Base-by-base conservation (phyloP, 2,113 vertebrate species). In the Ptilonorhynchus violaceus region DNA sequence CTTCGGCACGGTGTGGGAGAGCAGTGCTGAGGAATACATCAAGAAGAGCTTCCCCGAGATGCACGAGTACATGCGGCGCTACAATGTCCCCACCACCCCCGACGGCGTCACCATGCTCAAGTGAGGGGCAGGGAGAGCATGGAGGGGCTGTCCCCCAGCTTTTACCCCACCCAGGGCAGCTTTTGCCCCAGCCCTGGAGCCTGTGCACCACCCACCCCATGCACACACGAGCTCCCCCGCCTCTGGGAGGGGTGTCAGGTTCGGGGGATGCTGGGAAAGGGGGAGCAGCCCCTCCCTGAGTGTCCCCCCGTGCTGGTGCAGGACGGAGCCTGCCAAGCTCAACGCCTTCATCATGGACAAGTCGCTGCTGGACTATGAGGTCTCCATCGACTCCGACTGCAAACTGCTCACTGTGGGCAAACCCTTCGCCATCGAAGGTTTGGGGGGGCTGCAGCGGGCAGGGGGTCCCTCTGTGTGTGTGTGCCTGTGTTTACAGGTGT, bases 261-360 rank as follows among this genome's bases (percentile, higher is more conserved):
- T 6, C 10, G 15, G 15, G 14, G 11, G 31, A 23, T 0, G 12
- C 25, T 6, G 1, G 9, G 20, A 4, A 19, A 66, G 4, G 6
- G 11, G 33, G 22, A 24, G 15, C 31, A 53, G n/a, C 66, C 39
- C 60, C 31, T 23, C 27, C 20, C 84, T 89, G 42, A 95, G 52
- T 9, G 4, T 19, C 11, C 37, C 24, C 31, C 25, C 7, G 2
- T 18, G 33, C 19, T 91, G 75, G 73, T 62, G 85, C 98, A 99
- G 99, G 98, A 98, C 98, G 15, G 98, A 98, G 96, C 98, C 99
- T 3, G 98, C 99, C 60, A 98, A 96, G 53, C 98, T 99, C 49
- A 98, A 99, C 1, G 99, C 99, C 84, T 99, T 99, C 97, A 99
- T 99, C 98, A 99, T 99, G 99, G 99, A 99, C 95, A 99, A 99